These are phyloP conservation scores for Apoda limacodes DNA, from an alignment of 2,888 invertebrate species.

Conservation along the genomic window DNA sequence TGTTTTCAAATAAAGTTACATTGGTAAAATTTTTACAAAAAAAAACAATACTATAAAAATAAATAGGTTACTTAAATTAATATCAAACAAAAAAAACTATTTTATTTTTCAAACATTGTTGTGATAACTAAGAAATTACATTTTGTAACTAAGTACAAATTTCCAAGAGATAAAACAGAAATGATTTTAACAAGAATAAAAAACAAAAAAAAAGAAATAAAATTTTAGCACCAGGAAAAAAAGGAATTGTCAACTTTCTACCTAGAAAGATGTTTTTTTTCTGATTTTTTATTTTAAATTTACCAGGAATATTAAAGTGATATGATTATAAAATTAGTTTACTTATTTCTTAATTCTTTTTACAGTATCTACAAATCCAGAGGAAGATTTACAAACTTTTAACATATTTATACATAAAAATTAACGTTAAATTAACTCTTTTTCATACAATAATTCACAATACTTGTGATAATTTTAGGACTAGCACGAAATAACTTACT, in stretches of 20 bases:
- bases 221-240: constrained; percentile 45
- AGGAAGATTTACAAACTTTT: constrained; percentile 39
- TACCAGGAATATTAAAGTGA: constrained; percentile 45
- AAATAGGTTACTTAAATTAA: constrained; percentile 43
- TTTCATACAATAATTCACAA: constrained; percentile 27
- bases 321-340: constrained; percentile 67
- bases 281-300: constrained; percentile 34
- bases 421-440: constrained; percentile 18
- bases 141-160: too few relatives aligned
- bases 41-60: constrained; percentile 47
- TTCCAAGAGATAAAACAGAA: too few relatives aligned
- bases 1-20: constrained; percentile 46
- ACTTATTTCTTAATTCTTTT: constrained; percentile 50
- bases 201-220: constrained; percentile 33
- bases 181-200: too few relatives aligned
- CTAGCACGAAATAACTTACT: constrained; percentile 65
- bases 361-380: constrained; percentile 63
- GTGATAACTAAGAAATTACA: too few relatives aligned
- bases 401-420: constrained; percentile 32
- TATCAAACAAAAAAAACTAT: too few relatives aligned
- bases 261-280: too few relatives aligned
- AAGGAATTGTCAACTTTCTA: too few relatives aligned
- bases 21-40: constrained; percentile 47
- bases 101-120: too few relatives aligned
- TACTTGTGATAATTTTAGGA: constrained; percentile 53